Evolutionary conservation across 1,140 invertebrate species (phyloP).

Genomic region (Macrobrachium nipponense): DNA sequence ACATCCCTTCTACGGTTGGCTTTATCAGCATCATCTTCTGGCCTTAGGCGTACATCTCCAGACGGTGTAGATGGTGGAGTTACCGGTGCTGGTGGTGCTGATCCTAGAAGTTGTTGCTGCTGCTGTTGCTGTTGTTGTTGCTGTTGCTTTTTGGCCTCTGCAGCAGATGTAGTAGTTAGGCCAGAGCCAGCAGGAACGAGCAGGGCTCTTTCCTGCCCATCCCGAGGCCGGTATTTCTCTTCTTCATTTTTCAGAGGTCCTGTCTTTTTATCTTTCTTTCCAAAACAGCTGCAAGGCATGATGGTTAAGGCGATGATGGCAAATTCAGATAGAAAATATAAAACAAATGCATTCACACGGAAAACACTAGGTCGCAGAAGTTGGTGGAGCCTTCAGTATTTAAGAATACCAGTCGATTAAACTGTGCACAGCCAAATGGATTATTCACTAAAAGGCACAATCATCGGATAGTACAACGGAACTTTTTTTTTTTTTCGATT

Average conservation of each 20-base stretch:
- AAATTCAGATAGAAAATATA: too few species aligned
- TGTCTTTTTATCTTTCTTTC: constrained; percentile 46
- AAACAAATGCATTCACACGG: too few species aligned
- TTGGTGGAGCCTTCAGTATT: too few species aligned
- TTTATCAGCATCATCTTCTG: constrained; percentile 53
- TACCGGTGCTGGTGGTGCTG: constrained; percentile 1
- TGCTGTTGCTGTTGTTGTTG: not conserved
- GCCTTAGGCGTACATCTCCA: constrained; percentile 22
- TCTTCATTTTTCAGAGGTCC: constrained; percentile 2
- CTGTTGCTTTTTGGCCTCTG: not conserved
- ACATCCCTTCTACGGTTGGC: constrained; percentile 44
- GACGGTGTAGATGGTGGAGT: constrained; percentile 16
- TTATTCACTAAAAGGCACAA: too few species aligned
- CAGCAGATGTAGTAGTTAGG: too few species aligned
- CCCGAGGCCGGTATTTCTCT: constrained; percentile 28
- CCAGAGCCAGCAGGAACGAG: not conserved
- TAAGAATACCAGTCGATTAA: too few species aligned
- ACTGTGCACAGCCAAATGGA: too few species aligned
- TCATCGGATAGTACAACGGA: too few species aligned
- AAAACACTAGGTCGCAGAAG: too few species aligned
- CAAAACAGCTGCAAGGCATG: constrained; percentile 55
- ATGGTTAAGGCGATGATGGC: not conserved
- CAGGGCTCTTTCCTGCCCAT: not conserved
- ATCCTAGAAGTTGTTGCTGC: not conserved
- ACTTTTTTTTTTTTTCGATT: too few species aligned